Evolutionary conservation across 2,113 vertebrate genomes (phyloP).

Genomic region (Hypocryptadius cinnamomeus): DNA sequence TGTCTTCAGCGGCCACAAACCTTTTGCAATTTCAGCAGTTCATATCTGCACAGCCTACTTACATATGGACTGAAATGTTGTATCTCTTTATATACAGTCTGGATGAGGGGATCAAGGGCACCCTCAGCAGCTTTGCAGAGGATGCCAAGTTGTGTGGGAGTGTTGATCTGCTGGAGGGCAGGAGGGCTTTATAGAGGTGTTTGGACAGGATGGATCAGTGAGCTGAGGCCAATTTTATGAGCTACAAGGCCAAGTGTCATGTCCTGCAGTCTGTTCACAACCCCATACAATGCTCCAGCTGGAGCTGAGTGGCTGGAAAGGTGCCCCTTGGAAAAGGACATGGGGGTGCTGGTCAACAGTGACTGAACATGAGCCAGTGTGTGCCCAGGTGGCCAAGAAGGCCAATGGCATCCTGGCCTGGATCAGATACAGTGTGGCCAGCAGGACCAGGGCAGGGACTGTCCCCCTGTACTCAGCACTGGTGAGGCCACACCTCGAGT

Average conservation of each 20-base stretch:
- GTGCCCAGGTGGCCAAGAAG: background rate
- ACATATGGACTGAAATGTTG: background rate
- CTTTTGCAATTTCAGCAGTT: background rate
- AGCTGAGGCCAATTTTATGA: background rate
- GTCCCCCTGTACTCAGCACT: background rate
- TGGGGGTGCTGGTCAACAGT: background rate
- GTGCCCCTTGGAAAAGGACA: background rate
- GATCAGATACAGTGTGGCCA: background rate
- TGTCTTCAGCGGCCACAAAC: background rate
- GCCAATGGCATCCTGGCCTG: background rate
- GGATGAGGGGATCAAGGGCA: background rate
- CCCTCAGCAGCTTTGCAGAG: background rate
- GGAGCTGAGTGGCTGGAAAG: background rate
- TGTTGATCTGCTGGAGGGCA: background rate
- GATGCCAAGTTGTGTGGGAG: background rate
- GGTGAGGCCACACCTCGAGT: fast-evolving
- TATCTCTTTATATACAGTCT: background rate
- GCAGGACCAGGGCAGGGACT: background rate
- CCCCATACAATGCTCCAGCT: no score
- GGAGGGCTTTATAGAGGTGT: background rate
- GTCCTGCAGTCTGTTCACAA: background rate
- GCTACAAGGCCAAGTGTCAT: background rate
- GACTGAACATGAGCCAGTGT: background rate
- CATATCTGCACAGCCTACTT: background rate
- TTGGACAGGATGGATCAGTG: background rate